A percentile compares a stretch with the other conserved stretches of the same genome.
These are phyloP conservation scores for Martes flavigula DNA, from an alignment of 2,797 vertebrate genomes.

Conservation along the genomic window DNA sequence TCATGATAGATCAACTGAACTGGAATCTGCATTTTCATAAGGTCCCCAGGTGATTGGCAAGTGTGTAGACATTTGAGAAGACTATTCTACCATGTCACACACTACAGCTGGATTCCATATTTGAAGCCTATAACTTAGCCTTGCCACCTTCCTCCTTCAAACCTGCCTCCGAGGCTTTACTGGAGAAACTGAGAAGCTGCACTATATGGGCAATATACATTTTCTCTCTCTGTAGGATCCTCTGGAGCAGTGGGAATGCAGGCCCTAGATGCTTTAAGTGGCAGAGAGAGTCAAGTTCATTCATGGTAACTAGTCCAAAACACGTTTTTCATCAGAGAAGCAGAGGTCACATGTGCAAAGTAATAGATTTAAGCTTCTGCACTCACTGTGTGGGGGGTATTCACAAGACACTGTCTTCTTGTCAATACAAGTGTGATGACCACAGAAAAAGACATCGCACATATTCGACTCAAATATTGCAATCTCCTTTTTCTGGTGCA, in stretches of 20 bases:
- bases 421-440: background rate
- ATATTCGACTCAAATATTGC: background rate
- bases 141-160: background rate
- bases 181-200: background rate
- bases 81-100: background rate
- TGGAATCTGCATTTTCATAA: background rate
- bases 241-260: background rate
- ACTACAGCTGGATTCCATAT: background rate
- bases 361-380: background rate
- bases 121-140: background rate
- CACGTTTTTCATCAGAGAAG: background rate
- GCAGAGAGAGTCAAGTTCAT: background rate
- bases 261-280: background rate
- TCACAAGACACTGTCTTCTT: background rate
- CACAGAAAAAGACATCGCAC: background rate
- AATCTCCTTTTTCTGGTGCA: background rate
- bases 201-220: background rate
- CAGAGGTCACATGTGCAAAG: background rate
- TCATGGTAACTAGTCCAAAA: background rate
- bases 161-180: background rate
- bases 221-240: background rate
- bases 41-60: background rate
- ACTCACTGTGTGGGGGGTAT: too few relatives aligned
- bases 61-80: background rate
- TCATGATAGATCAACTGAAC: background rate